phyloP scores from a whole-genome alignment of 2,797 vertebrate genomes.

The Champsocephalus esox region DNA sequence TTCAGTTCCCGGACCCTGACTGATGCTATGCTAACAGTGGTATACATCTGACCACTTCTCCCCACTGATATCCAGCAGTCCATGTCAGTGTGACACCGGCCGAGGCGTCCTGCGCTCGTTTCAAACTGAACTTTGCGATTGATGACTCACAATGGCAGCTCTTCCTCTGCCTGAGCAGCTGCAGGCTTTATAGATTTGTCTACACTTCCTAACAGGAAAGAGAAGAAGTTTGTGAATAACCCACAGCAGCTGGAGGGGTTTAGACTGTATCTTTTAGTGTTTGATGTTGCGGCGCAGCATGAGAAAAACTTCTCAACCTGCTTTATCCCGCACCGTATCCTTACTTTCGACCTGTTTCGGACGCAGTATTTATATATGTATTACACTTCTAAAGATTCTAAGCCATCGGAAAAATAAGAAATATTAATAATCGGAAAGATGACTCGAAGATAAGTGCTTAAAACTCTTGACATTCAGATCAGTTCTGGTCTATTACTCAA shows the following conservation, averaged over 20 bases:
- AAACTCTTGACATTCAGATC: neutral
- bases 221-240: conserved; percentile 7
- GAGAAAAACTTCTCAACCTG: neutral
- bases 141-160: conserved; percentile 2
- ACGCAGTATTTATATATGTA: too few species aligned
- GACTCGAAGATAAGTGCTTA: neutral
- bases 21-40: conserved; percentile 12
- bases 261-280: conserved; percentile 4
- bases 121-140: conserved; percentile 9
- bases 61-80: conserved; percentile 17
- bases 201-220: neutral
- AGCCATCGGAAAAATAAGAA: neutral
- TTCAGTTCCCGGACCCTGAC: conserved; percentile 17
- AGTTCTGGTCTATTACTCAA: neutral
- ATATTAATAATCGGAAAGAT: neutral
- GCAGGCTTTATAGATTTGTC: conserved; percentile 31
- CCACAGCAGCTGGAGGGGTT: conserved; percentile 18
- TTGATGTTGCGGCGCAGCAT: conserved; percentile 18
- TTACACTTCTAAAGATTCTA: too few species aligned
- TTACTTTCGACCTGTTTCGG: neutral
- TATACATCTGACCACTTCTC: neutral
- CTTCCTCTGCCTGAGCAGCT: conserved; percentile 18
- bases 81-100: neutral
- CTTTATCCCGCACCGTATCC: conserved; percentile 3
- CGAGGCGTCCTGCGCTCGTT: neutral